Percentiles rank a stretch among this genome's conserved stretches.
Evolutionary conservation across 1,140 invertebrate genomes (phyloP).

Genomic region (Listronotus oregonensis): DNA sequence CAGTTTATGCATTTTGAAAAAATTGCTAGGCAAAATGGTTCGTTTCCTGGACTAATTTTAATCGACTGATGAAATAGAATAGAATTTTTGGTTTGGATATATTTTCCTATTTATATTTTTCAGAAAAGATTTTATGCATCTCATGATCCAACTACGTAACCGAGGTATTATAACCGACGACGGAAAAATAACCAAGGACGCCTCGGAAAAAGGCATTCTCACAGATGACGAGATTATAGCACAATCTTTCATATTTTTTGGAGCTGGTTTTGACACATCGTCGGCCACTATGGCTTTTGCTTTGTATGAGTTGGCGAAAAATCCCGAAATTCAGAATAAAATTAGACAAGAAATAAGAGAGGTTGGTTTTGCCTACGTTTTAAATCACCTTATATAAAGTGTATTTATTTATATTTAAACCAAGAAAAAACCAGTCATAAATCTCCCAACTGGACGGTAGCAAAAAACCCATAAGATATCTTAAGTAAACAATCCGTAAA

Average conservation of each 20-base stretch:
- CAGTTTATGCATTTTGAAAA: no score
- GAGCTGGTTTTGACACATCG: slow-evolving; percentile 55
- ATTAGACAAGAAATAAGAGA: slow-evolving; percentile 55
- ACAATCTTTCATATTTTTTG: slow-evolving; percentile 54
- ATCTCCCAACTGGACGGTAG: no score
- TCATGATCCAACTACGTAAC: slow-evolving; percentile 60
- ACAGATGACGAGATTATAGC: slow-evolving; percentile 44
- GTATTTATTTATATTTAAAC: no score
- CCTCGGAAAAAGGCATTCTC: background rate
- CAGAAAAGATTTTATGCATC: slow-evolving; percentile 63
- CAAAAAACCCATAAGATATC: no score
- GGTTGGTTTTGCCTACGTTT: no score
- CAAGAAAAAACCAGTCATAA: no score
- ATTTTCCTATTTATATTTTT: slow-evolving; percentile 30
- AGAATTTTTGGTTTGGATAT: no score
- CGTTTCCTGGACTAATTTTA: no score
- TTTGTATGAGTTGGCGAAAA: slow-evolving; percentile 53
- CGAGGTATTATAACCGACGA: background rate
- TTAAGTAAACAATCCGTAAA: no score
- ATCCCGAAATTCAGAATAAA: slow-evolving; percentile 57
- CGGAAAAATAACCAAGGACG: background rate
- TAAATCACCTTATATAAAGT: no score
- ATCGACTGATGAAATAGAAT: no score
- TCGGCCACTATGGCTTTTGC: slow-evolving; percentile 54
- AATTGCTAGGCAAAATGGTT: no score